Conservation (phyloP, 64 coral and sea anemone genomes). For the Dendrophyllia cribrosa region DNA sequence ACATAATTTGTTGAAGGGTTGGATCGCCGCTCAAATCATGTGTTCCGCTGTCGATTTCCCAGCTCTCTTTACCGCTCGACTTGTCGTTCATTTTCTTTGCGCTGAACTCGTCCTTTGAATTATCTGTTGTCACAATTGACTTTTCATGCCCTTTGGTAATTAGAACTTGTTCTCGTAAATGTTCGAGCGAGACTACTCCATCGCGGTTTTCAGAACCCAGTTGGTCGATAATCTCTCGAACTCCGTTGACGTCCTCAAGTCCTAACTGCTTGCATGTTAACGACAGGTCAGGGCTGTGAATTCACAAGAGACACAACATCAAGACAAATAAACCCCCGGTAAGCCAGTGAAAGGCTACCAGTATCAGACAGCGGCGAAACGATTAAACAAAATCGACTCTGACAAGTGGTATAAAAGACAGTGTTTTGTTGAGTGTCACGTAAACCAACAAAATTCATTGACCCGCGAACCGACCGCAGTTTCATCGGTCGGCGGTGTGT, state of each 20-base stretch:
- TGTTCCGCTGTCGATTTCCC: constrained; percentile 74
- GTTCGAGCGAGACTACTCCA: constrained; percentile 21
- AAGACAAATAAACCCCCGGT: constrained; percentile 38
- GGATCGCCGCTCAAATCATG: constrained; percentile 68
- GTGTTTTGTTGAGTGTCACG: constrained; percentile 6
- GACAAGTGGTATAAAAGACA: constrained; percentile 28
- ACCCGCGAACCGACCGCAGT: constrained; percentile 32
- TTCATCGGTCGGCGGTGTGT: constrained; percentile 1
- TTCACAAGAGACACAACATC: constrained; percentile 41
- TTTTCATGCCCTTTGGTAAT: constrained; percentile 7
- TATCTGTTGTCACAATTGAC: constrained; percentile 11
- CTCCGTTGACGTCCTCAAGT: neutral
- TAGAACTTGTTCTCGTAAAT: constrained; percentile 1
- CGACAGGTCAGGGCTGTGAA: constrained; percentile 41
- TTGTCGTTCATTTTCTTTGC: constrained; percentile 59
- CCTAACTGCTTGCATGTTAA: constrained; percentile 33
- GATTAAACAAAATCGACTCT: constrained; percentile 50
- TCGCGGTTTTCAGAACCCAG: constrained; percentile 12
- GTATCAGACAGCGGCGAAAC: neutral
- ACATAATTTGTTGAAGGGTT: constrained; percentile 64
- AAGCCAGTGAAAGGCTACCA: neutral
- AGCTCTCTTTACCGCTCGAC: constrained; percentile 41
- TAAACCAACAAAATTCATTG: constrained; percentile 23
- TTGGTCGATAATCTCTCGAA: constrained; percentile 26
- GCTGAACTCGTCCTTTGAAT: constrained; percentile 16